These are phyloP conservation scores for Rhinichthys osculus DNA, from an alignment of 2,797 vertebrate genomes.

Conservation along the genomic window DNA sequence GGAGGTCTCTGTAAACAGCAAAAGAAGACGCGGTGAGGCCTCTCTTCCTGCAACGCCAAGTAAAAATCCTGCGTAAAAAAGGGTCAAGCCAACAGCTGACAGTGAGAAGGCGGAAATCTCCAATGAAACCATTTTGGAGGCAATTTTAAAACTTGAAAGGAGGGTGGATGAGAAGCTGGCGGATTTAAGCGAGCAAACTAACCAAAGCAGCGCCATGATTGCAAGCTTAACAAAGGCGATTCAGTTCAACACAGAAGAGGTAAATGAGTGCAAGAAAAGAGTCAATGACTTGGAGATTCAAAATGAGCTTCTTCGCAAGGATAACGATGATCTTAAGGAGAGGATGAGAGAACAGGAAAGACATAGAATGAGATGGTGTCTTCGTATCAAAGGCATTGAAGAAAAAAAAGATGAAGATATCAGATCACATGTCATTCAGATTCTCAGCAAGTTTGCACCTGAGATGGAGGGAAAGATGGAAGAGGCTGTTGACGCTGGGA, in stretches of 20 bases:
- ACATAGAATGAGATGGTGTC: slow-evolving; percentile 27
- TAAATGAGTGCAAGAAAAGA: no score
- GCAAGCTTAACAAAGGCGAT: no score
- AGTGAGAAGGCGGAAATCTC: no score
- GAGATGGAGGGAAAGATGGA: background rate
- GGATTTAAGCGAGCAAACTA: background rate
- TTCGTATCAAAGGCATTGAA: slow-evolving; percentile 3
- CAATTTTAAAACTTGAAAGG: background rate
- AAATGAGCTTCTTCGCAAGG: background rate
- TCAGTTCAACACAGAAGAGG: no score
- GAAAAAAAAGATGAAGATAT: slow-evolving; percentile 11
- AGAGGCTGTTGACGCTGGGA: background rate
- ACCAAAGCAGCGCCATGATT: no score
- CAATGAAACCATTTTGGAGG: background rate
- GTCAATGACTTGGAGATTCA: background rate
- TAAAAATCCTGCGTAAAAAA: no score
- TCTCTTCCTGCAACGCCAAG: no score
- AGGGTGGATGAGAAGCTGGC: background rate
- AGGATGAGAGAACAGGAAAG: slow-evolving; percentile 6
- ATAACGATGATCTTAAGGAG: slow-evolving; percentile 2
- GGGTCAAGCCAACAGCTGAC: no score
- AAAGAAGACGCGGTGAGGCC: background rate
- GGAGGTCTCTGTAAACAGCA: background rate
- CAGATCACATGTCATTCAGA: background rate
- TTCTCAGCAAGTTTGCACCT: background rate